Percentiles rank a stretch among this genome's conserved stretches.
Conservation (phyloP, 2,888 invertebrate genomes). For the Campopleginae sp. region DNA sequence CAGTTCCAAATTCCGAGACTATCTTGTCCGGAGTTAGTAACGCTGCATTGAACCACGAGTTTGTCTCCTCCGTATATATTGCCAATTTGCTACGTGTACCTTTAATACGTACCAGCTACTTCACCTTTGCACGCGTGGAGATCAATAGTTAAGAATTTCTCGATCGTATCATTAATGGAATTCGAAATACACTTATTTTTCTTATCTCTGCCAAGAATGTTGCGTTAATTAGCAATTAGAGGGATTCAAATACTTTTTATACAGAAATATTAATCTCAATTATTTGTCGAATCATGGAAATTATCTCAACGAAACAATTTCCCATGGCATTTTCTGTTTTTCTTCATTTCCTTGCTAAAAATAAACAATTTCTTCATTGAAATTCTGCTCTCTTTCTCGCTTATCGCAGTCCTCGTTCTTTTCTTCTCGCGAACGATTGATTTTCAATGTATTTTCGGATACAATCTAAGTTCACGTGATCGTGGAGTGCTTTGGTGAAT, state of each 20-base stretch:
- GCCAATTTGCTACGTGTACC: conserved; percentile 56
- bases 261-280: background rate
- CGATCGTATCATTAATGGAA: conserved; percentile 49
- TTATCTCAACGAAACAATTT: too few species aligned
- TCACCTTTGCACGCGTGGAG: conserved; percentile 16
- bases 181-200: conserved; percentile 20
- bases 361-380: background rate
- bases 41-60: conserved; percentile 51
- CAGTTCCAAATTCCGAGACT: conserved; percentile 18
- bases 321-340: too few species aligned
- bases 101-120: conserved; percentile 28
- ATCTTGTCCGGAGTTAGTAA: conserved; percentile 20
- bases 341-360: background rate
- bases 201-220: conserved; percentile 28
- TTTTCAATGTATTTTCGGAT: conserved; percentile 16
- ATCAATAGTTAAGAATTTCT: conserved; percentile 29
- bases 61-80: conserved; percentile 30
- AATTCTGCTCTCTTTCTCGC: background rate
- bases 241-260: background rate
- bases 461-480: background rate
- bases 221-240: conserved; percentile 47
- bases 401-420: background rate
- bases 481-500: conserved; percentile 44
- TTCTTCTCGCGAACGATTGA: background rate
- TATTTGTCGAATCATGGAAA: too few species aligned